These are phyloP conservation scores for Pluvialis apricaria DNA, from an alignment of 2,113 vertebrate species.

Conservation along the genomic window DNA sequence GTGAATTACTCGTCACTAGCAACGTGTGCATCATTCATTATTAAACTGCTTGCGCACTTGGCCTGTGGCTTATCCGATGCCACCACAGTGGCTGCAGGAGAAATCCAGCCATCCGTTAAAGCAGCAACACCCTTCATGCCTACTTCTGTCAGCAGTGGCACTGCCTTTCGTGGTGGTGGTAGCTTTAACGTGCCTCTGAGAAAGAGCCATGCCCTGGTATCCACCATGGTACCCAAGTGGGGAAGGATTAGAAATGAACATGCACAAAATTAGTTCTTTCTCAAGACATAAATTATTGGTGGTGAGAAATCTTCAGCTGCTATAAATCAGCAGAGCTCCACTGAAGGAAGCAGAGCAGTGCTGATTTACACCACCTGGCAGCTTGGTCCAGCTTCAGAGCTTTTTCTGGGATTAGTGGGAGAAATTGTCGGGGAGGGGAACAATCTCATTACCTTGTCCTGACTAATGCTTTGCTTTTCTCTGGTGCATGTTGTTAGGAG, in stretches of 20 bases:
- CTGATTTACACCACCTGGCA: neutral
- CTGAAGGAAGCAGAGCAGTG: neutral
- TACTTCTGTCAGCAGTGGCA: neutral
- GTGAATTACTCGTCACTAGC: neutral
- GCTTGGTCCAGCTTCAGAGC: rapidly evolving
- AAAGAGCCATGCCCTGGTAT: neutral
- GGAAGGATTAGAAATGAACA: neutral
- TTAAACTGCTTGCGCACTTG: neutral
- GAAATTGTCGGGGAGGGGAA: neutral
- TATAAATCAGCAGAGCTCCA: neutral
- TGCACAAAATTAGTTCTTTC: neutral
- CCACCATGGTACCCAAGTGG: neutral
- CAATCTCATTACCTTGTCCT: neutral
- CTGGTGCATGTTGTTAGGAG: neutral
- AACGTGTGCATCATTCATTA: neutral
- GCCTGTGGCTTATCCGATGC: neutral
- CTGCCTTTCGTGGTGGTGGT: neutral
- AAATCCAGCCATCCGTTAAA: neutral
- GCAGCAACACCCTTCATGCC: neutral
- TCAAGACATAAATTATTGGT: neutral
- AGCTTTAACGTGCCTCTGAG: neutral
- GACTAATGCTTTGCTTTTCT: neutral
- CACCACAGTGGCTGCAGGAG: neutral
- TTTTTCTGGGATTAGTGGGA: neutral
- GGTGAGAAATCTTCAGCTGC: neutral